Evolutionary conservation across 2,888 invertebrate genomes (phyloP).

Genomic region (Pristionchus japonicus): DNA sequence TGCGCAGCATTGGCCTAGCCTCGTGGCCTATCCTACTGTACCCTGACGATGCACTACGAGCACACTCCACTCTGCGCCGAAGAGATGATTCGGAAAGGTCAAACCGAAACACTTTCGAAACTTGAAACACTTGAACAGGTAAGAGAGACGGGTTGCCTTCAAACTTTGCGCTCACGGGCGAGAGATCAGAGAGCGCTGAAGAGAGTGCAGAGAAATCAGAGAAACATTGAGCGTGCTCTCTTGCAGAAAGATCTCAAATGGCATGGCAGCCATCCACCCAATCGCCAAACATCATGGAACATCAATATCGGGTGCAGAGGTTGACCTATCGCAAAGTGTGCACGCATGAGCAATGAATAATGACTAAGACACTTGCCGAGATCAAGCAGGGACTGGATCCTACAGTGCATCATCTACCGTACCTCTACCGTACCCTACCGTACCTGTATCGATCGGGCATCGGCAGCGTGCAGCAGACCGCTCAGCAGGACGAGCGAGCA

Average conservation of each 20-base stretch:
- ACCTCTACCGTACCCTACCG: background rate
- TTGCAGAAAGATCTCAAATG: background rate
- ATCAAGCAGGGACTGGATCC: background rate
- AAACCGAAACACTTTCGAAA: background rate
- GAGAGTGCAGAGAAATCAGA: background rate
- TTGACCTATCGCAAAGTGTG: too few species aligned
- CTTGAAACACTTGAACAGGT: background rate
- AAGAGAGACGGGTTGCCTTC: background rate
- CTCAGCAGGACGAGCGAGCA: background rate
- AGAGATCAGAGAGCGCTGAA: background rate
- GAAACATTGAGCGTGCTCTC: background rate
- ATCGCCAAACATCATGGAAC: background rate
- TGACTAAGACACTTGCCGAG: too few species aligned
- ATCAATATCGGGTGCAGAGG: too few species aligned
- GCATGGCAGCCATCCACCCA: background rate
- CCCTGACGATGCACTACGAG: too few species aligned
- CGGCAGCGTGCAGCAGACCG: background rate
- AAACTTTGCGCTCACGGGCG: background rate
- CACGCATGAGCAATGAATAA: too few species aligned
- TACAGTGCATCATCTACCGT: background rate
- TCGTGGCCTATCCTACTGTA: too few species aligned
- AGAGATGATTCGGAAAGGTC: background rate
- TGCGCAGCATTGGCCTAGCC: background rate
- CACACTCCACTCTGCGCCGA: background rate
- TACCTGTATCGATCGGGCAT: conserved; percentile 24